Base-by-base conservation (phyloP, 2,888 invertebrate species). In the Pegoplata infirma region DNA sequence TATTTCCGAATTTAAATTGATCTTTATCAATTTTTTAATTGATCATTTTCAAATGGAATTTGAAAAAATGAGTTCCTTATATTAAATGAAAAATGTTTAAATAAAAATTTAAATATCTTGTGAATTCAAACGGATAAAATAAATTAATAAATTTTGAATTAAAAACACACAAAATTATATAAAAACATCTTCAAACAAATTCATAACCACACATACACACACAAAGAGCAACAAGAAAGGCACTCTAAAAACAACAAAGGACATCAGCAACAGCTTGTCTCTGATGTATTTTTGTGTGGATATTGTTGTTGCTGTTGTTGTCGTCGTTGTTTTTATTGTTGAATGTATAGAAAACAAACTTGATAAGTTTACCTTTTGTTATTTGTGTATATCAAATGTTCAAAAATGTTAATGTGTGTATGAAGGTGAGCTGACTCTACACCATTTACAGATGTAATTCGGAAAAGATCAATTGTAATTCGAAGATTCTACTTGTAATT, bases 221-320 rank as follows among this genome's bases (percentile, higher is more conserved):
- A 44, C 59, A 36, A n/a, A 19, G 21, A 56, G 5, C 0, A 2
- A 16, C 14, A 56, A 12, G 25, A 51, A 64, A 56, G 10, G 1
- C 21, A 49, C 49, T 8, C 25, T 23, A 66, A n/a, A 68, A 72
- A 77, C 36, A 78, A 74, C 78, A 78, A 78, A 73, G 73, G 58
- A 74, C 72, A 77, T 74, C 78, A 78, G 64, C 73, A 73, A 63
- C 63, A 64, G 63, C 61, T 76, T 69, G 61, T 58, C 49, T 58
- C 56, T 68, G 56, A 63, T 32, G 36, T 63, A 12, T 44, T 66
- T 40, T 32, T 40, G 40, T 36, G 23, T 55, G 59, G 59, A 12
- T 32, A n/a, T 2, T 49, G 32, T 19, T 36, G 40, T 10, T 58
- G 16, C 10, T 32, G 12, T 55, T 28, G 12, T 19, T 59, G 36